Base-by-base conservation (phyloP, 2,113 vertebrate species). In the Phylloscopus trochilus region DNA sequence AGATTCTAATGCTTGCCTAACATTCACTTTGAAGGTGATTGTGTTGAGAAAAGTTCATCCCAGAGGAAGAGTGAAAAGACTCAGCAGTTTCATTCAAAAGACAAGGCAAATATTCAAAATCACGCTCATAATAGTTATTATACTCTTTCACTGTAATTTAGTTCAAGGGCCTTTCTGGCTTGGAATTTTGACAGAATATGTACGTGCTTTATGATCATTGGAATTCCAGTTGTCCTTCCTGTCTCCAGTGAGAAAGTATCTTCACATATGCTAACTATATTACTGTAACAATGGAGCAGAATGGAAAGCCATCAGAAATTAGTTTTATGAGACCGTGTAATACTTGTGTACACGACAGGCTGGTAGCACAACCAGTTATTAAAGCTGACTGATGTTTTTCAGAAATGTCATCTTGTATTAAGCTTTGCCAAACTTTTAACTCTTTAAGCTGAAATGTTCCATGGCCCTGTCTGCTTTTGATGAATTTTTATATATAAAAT, bases 191-290 rank as follows among this genome's bases (percentile, higher is more conserved):
- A 93, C 93, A 96, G 90, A 92, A 41, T 52, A 52, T 8, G 52
- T 95, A 90, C 44, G 35, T 97, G 93, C 82, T 92, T 95, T 93
- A 80, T 81, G 76, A 86, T 93, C 53, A 60, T 62, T 92, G 68
- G 49, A 95, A 92, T 96, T 95, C 60, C 90, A 95, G 88, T 96
- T 93, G 92, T 96, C 47, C 80, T 97, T 96, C 93, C 93, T 94
- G 93, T 90, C 60, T 92, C 85, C 76, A 81, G 1, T 78, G 76
- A 80, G 85, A 70, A 92, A 94, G 52, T 83, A 92, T 81, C 79
- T 90, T 95, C 92, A 67, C 88, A 94, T 96, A 90, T 94, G 94
- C 69, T 96, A 78, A 60, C 88, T 95, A 1, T 86, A 75, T 93
- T 93, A 75, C 59, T 64, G 1, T 77, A 93, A 95, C 94, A 93